Percentiles rank a stretch among this genome's conserved stretches.
These are phyloP conservation scores for Archilochus colubris DNA, from an alignment of 2,113 vertebrate species.

Conservation along the genomic window DNA sequence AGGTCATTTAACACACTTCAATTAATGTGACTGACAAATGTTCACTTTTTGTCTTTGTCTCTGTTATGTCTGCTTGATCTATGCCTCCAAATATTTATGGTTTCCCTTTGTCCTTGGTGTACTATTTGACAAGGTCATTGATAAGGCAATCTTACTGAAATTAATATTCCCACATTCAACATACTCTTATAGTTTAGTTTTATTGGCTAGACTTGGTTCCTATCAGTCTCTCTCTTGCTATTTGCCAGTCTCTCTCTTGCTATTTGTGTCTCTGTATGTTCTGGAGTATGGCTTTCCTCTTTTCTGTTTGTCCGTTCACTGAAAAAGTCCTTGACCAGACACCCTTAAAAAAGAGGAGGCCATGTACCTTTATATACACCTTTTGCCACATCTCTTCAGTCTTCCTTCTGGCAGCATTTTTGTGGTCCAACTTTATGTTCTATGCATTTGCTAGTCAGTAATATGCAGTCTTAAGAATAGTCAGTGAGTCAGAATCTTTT, in stretches of 20 bases:
- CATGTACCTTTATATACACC: background rate
- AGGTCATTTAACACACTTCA: background rate
- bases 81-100: rapidly evolving
- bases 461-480: background rate
- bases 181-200: background rate
- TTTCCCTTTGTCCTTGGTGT: background rate
- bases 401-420: background rate
- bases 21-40: background rate
- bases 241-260: background rate
- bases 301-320: background rate
- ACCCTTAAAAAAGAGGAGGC: background rate
- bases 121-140: background rate
- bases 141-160: background rate
- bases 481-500: background rate
- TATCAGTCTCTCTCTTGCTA: background rate
- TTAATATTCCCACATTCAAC: background rate
- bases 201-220: background rate
- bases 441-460: background rate
- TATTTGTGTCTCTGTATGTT: background rate
- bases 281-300: background rate
- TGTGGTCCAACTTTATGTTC: background rate
- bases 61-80: background rate
- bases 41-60: background rate
- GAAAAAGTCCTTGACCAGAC: background rate
- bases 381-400: background rate